Percentiles rank a stretch among this genome's conserved stretches.
These are phyloP conservation scores for Parelbella ahira DNA, from an alignment of 2,888 invertebrate species.

Conservation along the genomic window DNA sequence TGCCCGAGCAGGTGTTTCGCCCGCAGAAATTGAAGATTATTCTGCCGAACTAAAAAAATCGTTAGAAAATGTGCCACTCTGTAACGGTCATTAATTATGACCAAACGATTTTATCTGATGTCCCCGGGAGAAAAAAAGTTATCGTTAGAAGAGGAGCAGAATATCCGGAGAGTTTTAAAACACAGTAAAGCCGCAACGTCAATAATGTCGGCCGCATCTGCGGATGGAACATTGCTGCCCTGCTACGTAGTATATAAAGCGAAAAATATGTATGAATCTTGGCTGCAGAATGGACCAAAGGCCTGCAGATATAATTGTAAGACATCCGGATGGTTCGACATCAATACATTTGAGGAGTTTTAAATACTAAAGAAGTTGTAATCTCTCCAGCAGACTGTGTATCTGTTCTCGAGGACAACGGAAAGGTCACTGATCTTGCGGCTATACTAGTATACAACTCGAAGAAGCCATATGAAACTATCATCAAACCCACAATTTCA, in stretches of 20 bases:
- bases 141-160: slow-evolving; percentile 39
- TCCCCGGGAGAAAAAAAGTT: slow-evolving; percentile 32
- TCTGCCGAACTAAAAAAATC: slow-evolving; percentile 23
- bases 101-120: slow-evolving; percentile 33
- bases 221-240: not conserved
- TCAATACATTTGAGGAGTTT: slow-evolving; percentile 20
- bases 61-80: slow-evolving; percentile 24
- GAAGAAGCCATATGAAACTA: not conserved
- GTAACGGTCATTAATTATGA: slow-evolving; percentile 32
- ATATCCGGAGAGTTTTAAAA: slow-evolving; percentile 47
- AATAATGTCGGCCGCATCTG: slow-evolving; percentile 48
- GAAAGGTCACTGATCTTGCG: not conserved
- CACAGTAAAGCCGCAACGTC: slow-evolving; percentile 41
- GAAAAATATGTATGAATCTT: slow-evolving; percentile 45
- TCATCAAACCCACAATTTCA: not conserved
- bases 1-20: slow-evolving; percentile 21
- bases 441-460: not conserved
- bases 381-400: not conserved
- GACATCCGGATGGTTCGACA: slow-evolving; percentile 49
- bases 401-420: not conserved
- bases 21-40: slow-evolving; percentile 12
- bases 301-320: slow-evolving; percentile 46
- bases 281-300: slow-evolving; percentile 49
- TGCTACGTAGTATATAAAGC: slow-evolving; percentile 42
- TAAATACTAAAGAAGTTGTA: not conserved